These are phyloP conservation scores for Drosophila kanapiae DNA, from an alignment of 1,140 invertebrate genomes.

Conservation along the genomic window DNA sequence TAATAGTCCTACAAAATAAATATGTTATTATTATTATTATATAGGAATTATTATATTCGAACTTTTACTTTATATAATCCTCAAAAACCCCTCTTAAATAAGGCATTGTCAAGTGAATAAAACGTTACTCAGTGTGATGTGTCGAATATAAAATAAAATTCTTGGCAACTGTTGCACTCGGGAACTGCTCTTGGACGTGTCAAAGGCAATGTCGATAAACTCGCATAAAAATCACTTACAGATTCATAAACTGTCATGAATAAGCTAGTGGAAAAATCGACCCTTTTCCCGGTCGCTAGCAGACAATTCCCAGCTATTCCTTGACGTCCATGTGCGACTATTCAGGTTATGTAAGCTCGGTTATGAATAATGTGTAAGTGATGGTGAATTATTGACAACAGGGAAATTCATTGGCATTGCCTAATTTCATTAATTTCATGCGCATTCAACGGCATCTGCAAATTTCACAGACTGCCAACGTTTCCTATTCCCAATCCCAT, in stretches of 20 bases:
- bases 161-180: slow-evolving; percentile 33
- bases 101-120: not conserved
- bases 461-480: slow-evolving; percentile 64
- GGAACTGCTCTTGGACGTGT: slow-evolving; percentile 34
- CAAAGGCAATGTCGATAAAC: slow-evolving; percentile 55
- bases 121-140: not conserved
- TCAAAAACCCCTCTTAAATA: not conserved
- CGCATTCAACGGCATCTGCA: slow-evolving; percentile 72
- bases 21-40: no score
- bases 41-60: no score
- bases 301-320: slow-evolving; percentile 10
- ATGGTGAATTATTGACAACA: slow-evolving; percentile 47
- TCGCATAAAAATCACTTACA: slow-evolving; percentile 63
- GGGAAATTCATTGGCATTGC: slow-evolving; percentile 58
- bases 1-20: no score
- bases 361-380: slow-evolving; percentile 67
- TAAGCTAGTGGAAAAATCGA: slow-evolving; percentile 34
- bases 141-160: not conserved
- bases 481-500: not conserved
- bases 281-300: slow-evolving; percentile 10
- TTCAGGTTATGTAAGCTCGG: slow-evolving; percentile 24
- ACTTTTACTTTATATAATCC: no score
- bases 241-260: slow-evolving; percentile 52
- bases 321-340: not conserved
- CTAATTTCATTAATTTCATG: slow-evolving; percentile 81